Evolutionary conservation across 35 echinoderm and acorn worm genomes (phyloP).

Genomic region (Antedon bifida): DNA sequence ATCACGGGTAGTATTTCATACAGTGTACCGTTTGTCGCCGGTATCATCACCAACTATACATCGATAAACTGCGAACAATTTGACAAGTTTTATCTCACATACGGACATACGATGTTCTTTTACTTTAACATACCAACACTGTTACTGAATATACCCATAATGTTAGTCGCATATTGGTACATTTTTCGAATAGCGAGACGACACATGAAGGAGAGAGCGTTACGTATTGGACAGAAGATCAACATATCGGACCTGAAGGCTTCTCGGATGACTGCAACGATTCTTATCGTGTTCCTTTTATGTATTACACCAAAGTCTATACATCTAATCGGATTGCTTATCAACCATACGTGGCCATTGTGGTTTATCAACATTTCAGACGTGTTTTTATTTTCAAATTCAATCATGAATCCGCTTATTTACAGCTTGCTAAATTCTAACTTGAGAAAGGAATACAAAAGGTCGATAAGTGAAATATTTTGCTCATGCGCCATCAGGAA

Average conservation of each 20-base stretch:
- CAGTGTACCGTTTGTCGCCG: background rate
- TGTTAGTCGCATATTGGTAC: background rate
- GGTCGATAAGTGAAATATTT: no score
- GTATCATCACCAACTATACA: background rate
- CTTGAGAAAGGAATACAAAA: no score
- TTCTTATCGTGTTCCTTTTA: background rate
- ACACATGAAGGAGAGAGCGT: background rate
- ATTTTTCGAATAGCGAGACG: background rate
- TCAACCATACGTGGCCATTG: no score
- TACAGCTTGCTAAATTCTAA: no score
- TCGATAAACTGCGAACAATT: background rate
- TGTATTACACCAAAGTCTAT: background rate
- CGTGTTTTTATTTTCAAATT: no score
- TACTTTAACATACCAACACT: background rate
- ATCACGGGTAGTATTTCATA: background rate
- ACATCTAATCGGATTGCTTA: background rate
- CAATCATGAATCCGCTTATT: no score
- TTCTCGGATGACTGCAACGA: background rate
- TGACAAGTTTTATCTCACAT: background rate
- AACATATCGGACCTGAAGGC: background rate
- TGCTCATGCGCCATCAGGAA: no score
- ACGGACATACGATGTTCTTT: background rate
- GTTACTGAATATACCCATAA: background rate
- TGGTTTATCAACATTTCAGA: no score
- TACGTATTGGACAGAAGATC: background rate